Base-by-base conservation (phyloP, 37 sponge, comb jelly and placozoan genomes). In the Cladorhizidae sp. region DNA sequence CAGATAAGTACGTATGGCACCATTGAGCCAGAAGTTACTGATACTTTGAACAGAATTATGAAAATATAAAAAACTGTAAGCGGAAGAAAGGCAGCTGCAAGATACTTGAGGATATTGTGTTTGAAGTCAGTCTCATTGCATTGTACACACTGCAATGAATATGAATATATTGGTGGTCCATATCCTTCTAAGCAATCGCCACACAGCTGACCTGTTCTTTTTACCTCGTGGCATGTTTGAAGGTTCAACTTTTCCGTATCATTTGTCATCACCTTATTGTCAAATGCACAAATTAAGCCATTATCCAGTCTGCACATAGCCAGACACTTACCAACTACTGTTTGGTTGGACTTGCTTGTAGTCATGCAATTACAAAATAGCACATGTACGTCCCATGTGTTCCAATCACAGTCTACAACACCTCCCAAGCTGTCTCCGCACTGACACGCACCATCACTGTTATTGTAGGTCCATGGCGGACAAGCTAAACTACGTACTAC, bases 31-130 rank as follows among this genome's bases (percentile, higher is more conserved):
- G 74, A 52, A 74, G 55, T 74, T 1, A 52, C 56, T 40, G 28
- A 28, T 55, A 74, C 0, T 8, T 23, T 74, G n/a, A 55, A 29
- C 14, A 74, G 35, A 20, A 74, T 52, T 14, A 52, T 25, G n/a
- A 74, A 12, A 21, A 49, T 15, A 3, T 40, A 52, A 14, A 74
- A 74, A 5, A 74, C 31, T 74, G 74, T 74, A 3, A 74, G 57
- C 28, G 74, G 74, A 52, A 74, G 32, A 54, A 74, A 74, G 28
- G 74, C 74, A 25, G 26, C 74, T 33, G 33, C 33, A 5, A 74
- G 3, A 31, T 74, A 74, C 57, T 54, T 51, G 20, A 74, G 17
- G 25, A 28, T 28, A 33, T 74, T 74, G 1, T n/a, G 17, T 1
- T 7, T 74, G 36, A 33, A 74, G 32, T 74, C 55, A 25, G 54